These are phyloP conservation scores for Paratilapia polleni DNA, from an alignment of 2,113 vertebrate genomes.

Conservation along the genomic window DNA sequence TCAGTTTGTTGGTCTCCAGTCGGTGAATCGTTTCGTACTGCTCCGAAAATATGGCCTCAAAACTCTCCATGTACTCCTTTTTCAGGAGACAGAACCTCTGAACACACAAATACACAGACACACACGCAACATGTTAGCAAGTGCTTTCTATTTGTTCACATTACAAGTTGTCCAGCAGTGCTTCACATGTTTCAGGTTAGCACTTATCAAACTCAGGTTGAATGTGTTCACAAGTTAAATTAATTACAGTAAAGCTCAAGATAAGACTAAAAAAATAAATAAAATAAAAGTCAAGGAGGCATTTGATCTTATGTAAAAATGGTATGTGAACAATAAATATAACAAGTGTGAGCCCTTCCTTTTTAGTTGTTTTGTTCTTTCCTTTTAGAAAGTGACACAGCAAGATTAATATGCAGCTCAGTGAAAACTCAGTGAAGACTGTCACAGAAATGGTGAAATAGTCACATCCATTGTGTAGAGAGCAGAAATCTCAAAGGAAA, in stretches of 20 bases:
- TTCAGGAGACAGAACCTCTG: conserved; percentile 97
- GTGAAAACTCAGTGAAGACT: background rate
- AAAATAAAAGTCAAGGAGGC: no score
- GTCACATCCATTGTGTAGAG: background rate
- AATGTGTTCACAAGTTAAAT: background rate
- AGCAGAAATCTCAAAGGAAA: background rate
- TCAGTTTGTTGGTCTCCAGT: conserved; percentile 97
- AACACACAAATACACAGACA: background rate
- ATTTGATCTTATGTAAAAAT: no score
- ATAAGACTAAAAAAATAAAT: background rate
- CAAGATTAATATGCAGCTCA: background rate
- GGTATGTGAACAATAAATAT: background rate
- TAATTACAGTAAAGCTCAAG: background rate
- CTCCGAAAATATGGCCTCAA: conserved; percentile 95
- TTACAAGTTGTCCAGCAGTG: no score
- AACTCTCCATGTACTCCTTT: conserved; percentile 99
- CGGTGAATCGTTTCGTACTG: conserved; percentile 98
- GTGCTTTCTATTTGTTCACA: background rate
- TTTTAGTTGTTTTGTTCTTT: background rate
- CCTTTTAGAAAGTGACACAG: background rate
- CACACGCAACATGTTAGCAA: background rate
- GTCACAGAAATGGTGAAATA: background rate
- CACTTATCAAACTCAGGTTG: background rate
- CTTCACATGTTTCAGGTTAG: no score
- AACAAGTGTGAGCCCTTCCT: background rate